Conservation (phyloP, 2,888 invertebrate genomes). For the Osmoderma eremita region DNA sequence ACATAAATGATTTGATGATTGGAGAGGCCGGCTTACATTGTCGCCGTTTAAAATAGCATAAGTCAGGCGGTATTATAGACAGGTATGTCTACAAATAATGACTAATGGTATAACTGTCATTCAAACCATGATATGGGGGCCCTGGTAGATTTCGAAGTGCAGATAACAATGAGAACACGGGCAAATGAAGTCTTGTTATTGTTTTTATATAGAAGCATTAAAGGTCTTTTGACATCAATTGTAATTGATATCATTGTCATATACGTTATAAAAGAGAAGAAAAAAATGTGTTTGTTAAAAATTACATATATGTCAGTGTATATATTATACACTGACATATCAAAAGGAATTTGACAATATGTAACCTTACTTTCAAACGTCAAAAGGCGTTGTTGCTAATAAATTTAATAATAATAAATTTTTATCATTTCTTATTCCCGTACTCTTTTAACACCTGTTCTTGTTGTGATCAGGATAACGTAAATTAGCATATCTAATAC, state of each 20-base stretch:
- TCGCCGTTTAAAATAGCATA: slow-evolving; percentile 32
- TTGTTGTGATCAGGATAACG: slow-evolving; percentile 22
- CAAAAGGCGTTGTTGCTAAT: too few relatives aligned
- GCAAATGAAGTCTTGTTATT: slow-evolving; percentile 43
- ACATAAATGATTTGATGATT: too few relatives aligned
- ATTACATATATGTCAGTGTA: neutral
- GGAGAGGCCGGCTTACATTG: slow-evolving; percentile 3
- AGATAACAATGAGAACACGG: slow-evolving; percentile 42
- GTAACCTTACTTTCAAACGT: too few relatives aligned
- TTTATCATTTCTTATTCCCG: too few relatives aligned
- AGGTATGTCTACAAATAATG: slow-evolving; percentile 46
- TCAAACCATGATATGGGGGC: slow-evolving; percentile 39
- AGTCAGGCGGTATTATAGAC: slow-evolving; percentile 44
- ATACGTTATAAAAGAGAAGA: too few relatives aligned
- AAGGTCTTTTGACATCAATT: slow-evolving; percentile 10
- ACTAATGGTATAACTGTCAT: slow-evolving; percentile 49
- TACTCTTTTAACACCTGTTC: slow-evolving; percentile 32
- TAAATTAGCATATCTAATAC: slow-evolving; percentile 43
- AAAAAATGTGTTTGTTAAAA: neutral
- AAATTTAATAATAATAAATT: too few relatives aligned
- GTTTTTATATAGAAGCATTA: slow-evolving; percentile 33
- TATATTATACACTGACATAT: neutral
- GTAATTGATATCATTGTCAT: slow-evolving; percentile 15
- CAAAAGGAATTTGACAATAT: slow-evolving; percentile 22
- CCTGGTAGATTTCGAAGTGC: slow-evolving; percentile 42